Evolutionary conservation across 1,140 invertebrate species (phyloP).

Genomic region (Cotesia chilonis): DNA sequence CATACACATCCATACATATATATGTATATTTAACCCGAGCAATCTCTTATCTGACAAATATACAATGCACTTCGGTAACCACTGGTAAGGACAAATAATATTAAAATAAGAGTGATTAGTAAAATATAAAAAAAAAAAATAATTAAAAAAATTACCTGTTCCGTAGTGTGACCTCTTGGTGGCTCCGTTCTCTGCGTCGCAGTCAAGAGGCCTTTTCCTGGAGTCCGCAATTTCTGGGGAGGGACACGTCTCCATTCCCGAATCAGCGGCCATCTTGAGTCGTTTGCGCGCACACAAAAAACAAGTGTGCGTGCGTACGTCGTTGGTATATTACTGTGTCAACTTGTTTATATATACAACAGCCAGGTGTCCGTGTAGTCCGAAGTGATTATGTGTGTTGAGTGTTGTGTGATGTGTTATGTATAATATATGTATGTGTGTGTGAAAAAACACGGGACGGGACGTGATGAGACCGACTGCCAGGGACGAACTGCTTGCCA

Average conservation of each 20-base stretch:
- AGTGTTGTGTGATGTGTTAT: slow-evolving; percentile 7
- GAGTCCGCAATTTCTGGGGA: slow-evolving; percentile 83
- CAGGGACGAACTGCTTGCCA: slow-evolving; percentile 33
- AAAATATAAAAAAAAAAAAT: slow-evolving; percentile 4
- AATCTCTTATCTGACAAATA: slow-evolving; percentile 13
- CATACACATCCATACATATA: not conserved
- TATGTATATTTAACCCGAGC: not conserved
- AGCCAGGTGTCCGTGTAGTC: too few relatives aligned
- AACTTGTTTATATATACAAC: not conserved
- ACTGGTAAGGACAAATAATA: slow-evolving; percentile 27
- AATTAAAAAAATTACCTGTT: slow-evolving; percentile 72
- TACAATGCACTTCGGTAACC: not conserved
- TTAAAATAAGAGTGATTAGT: not conserved
- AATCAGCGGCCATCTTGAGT: slow-evolving; percentile 79
- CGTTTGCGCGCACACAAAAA: slow-evolving; percentile 56
- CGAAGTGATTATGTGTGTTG: not conserved
- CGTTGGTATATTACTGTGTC: not conserved
- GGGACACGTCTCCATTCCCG: slow-evolving; percentile 83
- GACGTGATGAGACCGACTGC: slow-evolving; percentile 36
- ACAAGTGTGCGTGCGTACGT: slow-evolving; percentile 12
- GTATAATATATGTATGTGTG: slow-evolving; percentile 16
- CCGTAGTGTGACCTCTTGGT: slow-evolving; percentile 89
- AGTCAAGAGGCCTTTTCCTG: slow-evolving; percentile 86
- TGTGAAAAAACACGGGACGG: slow-evolving; percentile 14
- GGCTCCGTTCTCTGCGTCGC: slow-evolving; percentile 84